phyloP scores from a whole-genome alignment of 1,140 invertebrate genomes.

The Macrobrachium nipponense region DNA sequence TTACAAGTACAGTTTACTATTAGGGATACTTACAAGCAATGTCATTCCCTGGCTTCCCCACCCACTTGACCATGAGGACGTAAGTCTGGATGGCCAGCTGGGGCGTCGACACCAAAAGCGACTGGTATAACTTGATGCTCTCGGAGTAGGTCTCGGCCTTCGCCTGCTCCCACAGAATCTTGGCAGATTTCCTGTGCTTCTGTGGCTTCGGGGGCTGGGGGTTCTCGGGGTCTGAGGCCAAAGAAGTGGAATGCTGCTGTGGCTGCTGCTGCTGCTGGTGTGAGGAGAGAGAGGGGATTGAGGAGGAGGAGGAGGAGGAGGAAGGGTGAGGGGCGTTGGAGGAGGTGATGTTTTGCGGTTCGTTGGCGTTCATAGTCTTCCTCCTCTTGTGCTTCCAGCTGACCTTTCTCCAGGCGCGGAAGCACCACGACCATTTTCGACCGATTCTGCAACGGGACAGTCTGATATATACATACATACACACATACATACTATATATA shows the following conservation, averaged over 20 bases:
- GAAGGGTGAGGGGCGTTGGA: not conserved
- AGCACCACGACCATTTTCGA: constrained; percentile 20
- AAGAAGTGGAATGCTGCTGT: not conserved
- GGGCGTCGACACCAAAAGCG: constrained; percentile 39
- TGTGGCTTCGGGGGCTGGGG: not conserved
- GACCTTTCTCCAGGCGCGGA: constrained; percentile 25
- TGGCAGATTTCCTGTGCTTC: not conserved
- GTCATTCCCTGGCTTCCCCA: no score
- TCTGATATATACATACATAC: not conserved
- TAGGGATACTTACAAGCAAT: no score
- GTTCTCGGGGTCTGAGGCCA: not conserved
- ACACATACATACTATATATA: not conserved
- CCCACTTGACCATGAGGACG: constrained; percentile 27
- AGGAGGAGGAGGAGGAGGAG: not conserved
- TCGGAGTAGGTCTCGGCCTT: constrained; percentile 16
- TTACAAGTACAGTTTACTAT: no score
- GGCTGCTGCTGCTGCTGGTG: not conserved
- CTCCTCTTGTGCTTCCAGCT: constrained; percentile 23
- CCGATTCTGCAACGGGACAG: constrained; percentile 8
- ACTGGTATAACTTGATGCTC: constrained; percentile 37
- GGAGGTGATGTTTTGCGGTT: not conserved
- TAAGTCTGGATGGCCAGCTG: constrained; percentile 44
- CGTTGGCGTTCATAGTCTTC: not conserved
- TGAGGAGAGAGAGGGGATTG: not conserved
- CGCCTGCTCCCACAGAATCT: constrained; percentile 47